Conservation (phyloP, 1,140 invertebrate species). For the Micrasema longulum region DNA sequence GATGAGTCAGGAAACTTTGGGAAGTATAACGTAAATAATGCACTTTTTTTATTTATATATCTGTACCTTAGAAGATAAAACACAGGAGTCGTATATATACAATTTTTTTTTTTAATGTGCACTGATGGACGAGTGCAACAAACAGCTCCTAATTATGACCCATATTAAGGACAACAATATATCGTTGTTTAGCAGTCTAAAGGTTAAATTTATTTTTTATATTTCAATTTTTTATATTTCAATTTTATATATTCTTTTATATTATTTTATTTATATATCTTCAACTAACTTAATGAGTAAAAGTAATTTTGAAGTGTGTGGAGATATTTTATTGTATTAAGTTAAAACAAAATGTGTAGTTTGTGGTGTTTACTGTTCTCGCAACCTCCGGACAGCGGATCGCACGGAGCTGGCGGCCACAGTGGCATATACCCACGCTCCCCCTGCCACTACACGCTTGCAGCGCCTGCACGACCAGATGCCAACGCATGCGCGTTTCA, state of each 20-base stretch:
- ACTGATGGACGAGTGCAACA: too few relatives aligned
- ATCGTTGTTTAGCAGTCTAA: too few relatives aligned
- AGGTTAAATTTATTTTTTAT: too few relatives aligned
- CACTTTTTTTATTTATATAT: too few relatives aligned
- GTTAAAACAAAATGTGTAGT: slow-evolving; percentile 21
- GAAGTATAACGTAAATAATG: too few relatives aligned
- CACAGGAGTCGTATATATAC: too few relatives aligned
- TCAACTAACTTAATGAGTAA: not conserved
- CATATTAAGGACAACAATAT: too few relatives aligned
- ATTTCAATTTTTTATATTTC: too few relatives aligned
- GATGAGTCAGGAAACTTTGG: too few relatives aligned
- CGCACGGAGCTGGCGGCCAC: slow-evolving; percentile 95
- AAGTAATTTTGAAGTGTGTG: slow-evolving; percentile 7
- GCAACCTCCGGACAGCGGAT: slow-evolving; percentile 94
- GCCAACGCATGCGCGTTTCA: slow-evolving; percentile 97
- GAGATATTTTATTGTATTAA: slow-evolving; percentile 30
- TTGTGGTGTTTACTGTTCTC: slow-evolving; percentile 76
- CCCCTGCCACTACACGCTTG: slow-evolving; percentile 94
- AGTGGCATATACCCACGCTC: slow-evolving; percentile 97
- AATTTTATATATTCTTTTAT: not conserved
- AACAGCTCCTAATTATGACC: too few relatives aligned
- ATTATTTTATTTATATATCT: not conserved
- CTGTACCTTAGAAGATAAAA: too few relatives aligned
- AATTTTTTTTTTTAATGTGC: too few relatives aligned
- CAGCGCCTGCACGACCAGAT: slow-evolving; percentile 99